Evolutionary conservation across 1,140 invertebrate genomes (phyloP).

Genomic region (Rhyzopertha dominica): DNA sequence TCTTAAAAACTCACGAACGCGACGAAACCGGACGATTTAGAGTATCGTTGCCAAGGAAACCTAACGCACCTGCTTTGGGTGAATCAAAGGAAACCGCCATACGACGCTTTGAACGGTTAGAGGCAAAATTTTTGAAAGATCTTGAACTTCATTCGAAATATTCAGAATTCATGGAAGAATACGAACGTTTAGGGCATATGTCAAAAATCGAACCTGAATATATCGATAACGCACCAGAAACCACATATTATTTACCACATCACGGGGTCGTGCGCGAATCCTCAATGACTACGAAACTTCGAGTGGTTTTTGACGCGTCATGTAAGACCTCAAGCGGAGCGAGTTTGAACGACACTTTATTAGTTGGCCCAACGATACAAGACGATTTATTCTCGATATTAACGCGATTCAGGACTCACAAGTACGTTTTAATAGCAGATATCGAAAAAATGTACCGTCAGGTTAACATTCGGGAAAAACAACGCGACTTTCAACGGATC

Average conservation of each 20-base stretch:
- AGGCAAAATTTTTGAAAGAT: conserved; percentile 31
- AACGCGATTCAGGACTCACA: conserved; percentile 13
- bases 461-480: conserved; percentile 31
- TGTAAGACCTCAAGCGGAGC: conserved; percentile 13
- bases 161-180: too few species aligned
- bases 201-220: conserved; percentile 9
- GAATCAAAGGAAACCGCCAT: conserved; percentile 27
- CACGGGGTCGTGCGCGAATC: conserved; percentile 28
- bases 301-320: conserved; percentile 25
- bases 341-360: conserved; percentile 23
- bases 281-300: conserved; percentile 35
- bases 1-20: conserved; percentile 1
- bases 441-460: conserved; percentile 47
- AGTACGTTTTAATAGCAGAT: conserved; percentile 29
- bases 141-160: conserved; percentile 18
- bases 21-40: conserved; percentile 17
- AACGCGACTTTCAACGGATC: conserved; percentile 36
- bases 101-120: conserved; percentile 31
- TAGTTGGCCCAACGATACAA: conserved; percentile 26
- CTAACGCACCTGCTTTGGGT: conserved; percentile 20
- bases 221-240: background rate
- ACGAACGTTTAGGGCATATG: too few species aligned
- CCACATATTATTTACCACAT: conserved; percentile 27
- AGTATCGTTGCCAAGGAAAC: conserved; percentile 15
- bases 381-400: conserved; percentile 32